Evolutionary conservation across 2,888 invertebrate species (phyloP).

Genomic region (Drosophila acutilabella): DNA sequence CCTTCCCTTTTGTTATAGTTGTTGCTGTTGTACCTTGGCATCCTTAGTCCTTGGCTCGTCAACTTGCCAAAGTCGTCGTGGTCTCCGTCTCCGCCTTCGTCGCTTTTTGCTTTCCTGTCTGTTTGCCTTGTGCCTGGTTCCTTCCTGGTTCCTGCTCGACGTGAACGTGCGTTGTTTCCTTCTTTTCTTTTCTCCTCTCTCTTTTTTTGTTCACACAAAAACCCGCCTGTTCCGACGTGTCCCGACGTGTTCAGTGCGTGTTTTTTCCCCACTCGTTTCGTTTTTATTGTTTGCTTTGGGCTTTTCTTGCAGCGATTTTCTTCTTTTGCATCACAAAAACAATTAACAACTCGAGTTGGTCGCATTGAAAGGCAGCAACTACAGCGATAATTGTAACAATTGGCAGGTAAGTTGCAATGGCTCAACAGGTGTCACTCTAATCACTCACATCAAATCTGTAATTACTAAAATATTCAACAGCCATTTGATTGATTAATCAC

Average conservation of each 20-base stretch:
- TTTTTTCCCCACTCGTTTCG: conserved; percentile 31
- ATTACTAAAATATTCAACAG: conserved; percentile 2
- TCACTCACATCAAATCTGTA: conserved; percentile 1
- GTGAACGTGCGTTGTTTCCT: conserved; percentile 77
- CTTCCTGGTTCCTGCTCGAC: conserved; percentile 77
- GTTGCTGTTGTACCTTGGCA: conserved; percentile 64
- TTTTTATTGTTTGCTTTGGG: background rate
- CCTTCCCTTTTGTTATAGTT: conserved; percentile 63
- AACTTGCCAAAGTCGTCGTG: conserved; percentile 32
- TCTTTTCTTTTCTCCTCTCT: background rate
- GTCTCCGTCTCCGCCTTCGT: background rate
- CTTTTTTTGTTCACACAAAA: background rate
- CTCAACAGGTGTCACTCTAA: conserved; percentile 43
- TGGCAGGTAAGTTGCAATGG: conserved; percentile 25
- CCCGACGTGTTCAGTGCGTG: conserved; percentile 30
- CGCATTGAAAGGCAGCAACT: conserved; percentile 37
- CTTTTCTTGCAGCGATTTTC: conserved; percentile 14
- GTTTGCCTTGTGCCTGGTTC: conserved; percentile 68
- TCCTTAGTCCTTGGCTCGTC: conserved; percentile 54
- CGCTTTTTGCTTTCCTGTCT: conserved; percentile 67
- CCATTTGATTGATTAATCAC: conserved; percentile 54
- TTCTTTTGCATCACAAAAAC: conserved; percentile 18
- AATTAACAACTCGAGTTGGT: conserved; percentile 36
- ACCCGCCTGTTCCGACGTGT: conserved; percentile 32
- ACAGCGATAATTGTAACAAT: background rate